Evolutionary conservation across 2,113 vertebrate species (phyloP).

Genomic region (Chinchilla lanigera): DNA sequence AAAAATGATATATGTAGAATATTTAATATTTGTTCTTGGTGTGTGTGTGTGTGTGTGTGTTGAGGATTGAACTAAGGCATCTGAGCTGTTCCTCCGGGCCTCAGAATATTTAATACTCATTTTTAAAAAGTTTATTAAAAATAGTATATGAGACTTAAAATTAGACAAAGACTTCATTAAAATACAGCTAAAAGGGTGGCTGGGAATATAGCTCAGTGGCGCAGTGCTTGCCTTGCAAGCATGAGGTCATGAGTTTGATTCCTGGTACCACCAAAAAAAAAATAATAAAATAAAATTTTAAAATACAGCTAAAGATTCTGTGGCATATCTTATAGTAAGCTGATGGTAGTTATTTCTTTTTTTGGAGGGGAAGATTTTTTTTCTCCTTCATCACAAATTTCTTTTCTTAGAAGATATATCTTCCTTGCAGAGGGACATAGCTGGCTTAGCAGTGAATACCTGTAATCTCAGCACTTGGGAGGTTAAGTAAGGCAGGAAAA

Average conservation of each 20-base stretch:
- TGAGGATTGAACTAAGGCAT: background rate
- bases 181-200: background rate
- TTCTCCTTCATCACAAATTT: background rate
- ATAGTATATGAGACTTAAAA: background rate
- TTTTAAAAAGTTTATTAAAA: slow-evolving; percentile 9
- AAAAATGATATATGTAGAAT: background rate
- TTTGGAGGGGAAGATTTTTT: background rate
- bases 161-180: background rate
- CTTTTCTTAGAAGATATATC: background rate
- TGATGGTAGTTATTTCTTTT: background rate
- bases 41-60: background rate
- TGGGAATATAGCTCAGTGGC: no score
- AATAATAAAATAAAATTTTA: no score
- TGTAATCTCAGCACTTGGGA: background rate
- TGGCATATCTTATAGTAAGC: background rate
- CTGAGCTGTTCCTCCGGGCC: background rate
- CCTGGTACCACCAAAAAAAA: no score
- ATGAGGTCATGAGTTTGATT: no score
- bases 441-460: background rate
- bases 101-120: background rate
- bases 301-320: background rate
- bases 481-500: background rate
- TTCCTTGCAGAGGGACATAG: background rate
- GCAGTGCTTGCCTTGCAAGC: no score
- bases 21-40: background rate